These are phyloP conservation scores for Heliornis fulica DNA, from an alignment of 2,113 vertebrate genomes.

Conservation along the genomic window DNA sequence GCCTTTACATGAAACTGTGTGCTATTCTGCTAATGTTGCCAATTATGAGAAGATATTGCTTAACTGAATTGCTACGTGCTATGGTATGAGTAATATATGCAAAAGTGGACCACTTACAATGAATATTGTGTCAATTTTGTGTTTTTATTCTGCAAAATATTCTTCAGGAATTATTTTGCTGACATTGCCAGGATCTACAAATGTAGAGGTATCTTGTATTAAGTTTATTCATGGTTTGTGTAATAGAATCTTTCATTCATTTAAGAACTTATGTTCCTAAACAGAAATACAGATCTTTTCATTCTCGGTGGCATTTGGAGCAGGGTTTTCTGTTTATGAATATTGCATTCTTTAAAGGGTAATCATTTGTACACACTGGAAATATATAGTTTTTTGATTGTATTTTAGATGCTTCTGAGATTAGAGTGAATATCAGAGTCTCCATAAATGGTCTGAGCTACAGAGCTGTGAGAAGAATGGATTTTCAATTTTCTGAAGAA, in stretches of 20 bases:
- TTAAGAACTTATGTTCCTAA: neutral
- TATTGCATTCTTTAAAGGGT: slow-evolving; percentile 8
- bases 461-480: slow-evolving; percentile 4
- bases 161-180: neutral
- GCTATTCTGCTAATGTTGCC: neutral
- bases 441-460: neutral
- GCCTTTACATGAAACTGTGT: neutral
- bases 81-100: neutral
- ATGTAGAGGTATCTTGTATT: neutral
- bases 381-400: neutral
- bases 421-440: neutral
- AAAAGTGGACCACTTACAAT: neutral
- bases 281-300: neutral
- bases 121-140: neutral
- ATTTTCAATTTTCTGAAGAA: slow-evolving; percentile 40
- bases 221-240: neutral
- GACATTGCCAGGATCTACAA: neutral
- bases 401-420: slow-evolving; percentile 4
- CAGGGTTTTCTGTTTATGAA: neutral
- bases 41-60: neutral
- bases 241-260: neutral
- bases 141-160: neutral
- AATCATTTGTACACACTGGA: neutral
- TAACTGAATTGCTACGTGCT: neutral
- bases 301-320: neutral